phyloP scores from a whole-genome alignment of 2,113 vertebrate species.

The Zapornia atra region DNA sequence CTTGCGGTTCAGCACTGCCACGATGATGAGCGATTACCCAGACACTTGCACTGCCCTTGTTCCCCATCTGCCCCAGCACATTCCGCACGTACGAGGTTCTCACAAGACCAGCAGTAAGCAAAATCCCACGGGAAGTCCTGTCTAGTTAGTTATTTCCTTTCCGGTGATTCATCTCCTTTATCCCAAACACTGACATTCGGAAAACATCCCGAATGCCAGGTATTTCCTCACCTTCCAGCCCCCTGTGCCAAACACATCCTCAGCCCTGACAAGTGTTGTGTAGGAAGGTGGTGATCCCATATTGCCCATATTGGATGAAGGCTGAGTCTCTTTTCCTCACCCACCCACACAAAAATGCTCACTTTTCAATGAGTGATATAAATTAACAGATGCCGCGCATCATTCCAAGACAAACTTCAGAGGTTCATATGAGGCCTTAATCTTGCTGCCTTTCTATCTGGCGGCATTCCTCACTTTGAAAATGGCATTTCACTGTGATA shows the following conservation, averaged over 20 bases:
- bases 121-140: slow-evolving; percentile 63
- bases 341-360: slow-evolving; percentile 51
- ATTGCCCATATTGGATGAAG: neutral
- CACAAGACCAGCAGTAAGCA: slow-evolving; percentile 21
- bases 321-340: slow-evolving; percentile 46
- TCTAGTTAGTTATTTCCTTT: slow-evolving; percentile 37
- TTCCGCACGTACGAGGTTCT: slow-evolving; percentile 22
- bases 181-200: slow-evolving; percentile 42
- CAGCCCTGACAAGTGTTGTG: neutral
- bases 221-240: slow-evolving; percentile 60
- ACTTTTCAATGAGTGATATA: slow-evolving; percentile 23
- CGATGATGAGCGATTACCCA: neutral
- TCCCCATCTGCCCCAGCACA: slow-evolving; percentile 32
- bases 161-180: slow-evolving; percentile 59
- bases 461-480: rapidly evolving
- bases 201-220: slow-evolving; percentile 50
- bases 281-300: slow-evolving; percentile 40
- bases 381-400: neutral
- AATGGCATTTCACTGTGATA: neutral
- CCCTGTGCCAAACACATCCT: slow-evolving; percentile 57
- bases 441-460: neutral
- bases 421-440: slow-evolving; percentile 36
- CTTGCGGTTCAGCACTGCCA: neutral
- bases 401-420: slow-evolving; percentile 26
- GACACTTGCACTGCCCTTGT: neutral